Percentiles rank a stretch among this genome's conserved stretches.
phyloP scores from a whole-genome alignment of 2,797 vertebrate genomes.

The Coluber constrictor region DNA sequence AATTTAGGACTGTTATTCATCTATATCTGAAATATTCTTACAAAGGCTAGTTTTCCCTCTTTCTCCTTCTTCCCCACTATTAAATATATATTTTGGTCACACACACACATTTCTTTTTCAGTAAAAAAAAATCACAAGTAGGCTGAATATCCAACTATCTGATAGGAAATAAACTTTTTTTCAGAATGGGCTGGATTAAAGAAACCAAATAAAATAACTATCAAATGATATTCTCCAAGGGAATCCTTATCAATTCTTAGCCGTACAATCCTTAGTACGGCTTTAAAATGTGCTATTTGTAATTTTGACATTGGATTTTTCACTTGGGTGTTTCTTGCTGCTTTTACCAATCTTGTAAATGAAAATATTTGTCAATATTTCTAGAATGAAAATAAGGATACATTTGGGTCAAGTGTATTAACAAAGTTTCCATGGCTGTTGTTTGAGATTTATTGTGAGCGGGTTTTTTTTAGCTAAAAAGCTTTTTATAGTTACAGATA shows the following conservation, averaged over 20 bases:
- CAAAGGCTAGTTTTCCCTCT: conserved; percentile 69
- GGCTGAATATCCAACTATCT: conserved; percentile 52
- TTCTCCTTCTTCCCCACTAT: conserved; percentile 48
- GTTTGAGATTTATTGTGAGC: conserved; percentile 22
- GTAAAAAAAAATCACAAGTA: conserved; percentile 56
- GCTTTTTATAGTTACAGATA: conserved; percentile 49
- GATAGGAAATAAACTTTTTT: conserved; percentile 44
- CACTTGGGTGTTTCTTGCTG: not conserved
- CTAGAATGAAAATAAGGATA: not conserved
- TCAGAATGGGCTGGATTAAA: not conserved
- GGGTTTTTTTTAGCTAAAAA: conserved; percentile 44
- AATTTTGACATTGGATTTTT: not conserved
- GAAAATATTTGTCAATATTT: not conserved
- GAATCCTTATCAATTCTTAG: conserved; percentile 39
- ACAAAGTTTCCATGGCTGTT: conserved; percentile 23
- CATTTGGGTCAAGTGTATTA: conserved; percentile 35
- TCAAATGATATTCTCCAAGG: conserved; percentile 50
- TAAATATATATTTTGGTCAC: conserved; percentile 69
- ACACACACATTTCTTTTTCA: conserved; percentile 44
- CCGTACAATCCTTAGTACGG: not conserved
- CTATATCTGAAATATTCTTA: conserved; percentile 83
- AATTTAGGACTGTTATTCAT: conserved; percentile 82
- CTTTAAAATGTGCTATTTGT: not conserved
- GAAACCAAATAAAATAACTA: not conserved
- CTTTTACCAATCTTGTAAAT: not conserved